Evolutionary conservation across 2,888 invertebrate species (phyloP), one percentile per base, ranked within the genome.

Genomic region (Ariolimax columbianus): DNA sequence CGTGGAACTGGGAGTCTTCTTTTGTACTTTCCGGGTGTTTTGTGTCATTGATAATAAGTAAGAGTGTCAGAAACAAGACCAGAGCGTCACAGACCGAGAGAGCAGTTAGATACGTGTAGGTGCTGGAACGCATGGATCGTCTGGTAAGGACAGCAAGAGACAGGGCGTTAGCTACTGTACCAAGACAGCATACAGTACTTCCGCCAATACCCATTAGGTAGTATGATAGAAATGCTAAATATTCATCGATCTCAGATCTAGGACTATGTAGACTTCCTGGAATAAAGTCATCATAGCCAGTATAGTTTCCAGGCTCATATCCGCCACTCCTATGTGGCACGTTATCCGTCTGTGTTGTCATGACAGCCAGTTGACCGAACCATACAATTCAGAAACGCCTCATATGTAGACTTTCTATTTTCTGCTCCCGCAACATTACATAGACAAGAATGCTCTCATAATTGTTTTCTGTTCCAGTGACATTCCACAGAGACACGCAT

Each of bases 151-250:
- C 93, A 55, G 93, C 88, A 77, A 93, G 89, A 19, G 93, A 93
- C 78, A 94, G 84, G 11, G 92, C 91, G 88, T 94, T 94, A 75
- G 93, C 93, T 9, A 94, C 87, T 70, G 93, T 91, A 26, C 94
- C 94, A 1, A 91, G 87, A 63, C 90, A 89, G 87, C 93, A 93
- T 9, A 94, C 88, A 2, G 89, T 90, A 86, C 91, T 91, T 26
- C 93, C 93, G 4, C 91, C 91, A n/a, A 94, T 90, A 14, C 94
- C 94, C 90, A 92, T 92, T 51, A 94, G 79, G 88, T 93, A 93
- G 88, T 92, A 92, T 59, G 89, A 90, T 47, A 92, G 83, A 9
- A 85, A 88, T 66, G 88, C 87, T 75, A 88, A 87, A 83, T 89
- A 89, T 3, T 66, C 82, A 38, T 83, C 83, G n/a, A 33, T 75